Conservation (phyloP, 1,140 invertebrate genomes). For the Penaeus japonicus region DNA sequence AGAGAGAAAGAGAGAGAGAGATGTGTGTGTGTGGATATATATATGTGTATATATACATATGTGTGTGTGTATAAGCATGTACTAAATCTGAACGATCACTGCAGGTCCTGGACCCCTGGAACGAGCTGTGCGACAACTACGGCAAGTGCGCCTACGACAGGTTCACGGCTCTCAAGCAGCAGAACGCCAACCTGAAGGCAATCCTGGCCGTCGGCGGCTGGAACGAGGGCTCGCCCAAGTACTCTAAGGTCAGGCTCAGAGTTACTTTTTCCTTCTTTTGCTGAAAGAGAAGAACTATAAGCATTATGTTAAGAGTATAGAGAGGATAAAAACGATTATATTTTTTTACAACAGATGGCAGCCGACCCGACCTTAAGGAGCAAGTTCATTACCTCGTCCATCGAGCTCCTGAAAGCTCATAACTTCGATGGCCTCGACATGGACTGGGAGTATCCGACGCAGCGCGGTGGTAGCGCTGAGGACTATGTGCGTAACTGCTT, state of each 20-base stretch:
- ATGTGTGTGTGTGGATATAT: no score
- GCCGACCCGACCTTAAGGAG: conserved; percentile 16
- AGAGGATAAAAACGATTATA: no score
- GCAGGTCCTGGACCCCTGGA: conserved; percentile 54
- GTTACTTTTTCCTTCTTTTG: no score
- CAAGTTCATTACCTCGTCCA: conserved; percentile 35
- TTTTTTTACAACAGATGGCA: no score
- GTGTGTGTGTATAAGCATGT: no score
- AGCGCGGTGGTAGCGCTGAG: conserved; percentile 49
- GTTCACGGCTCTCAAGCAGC: conserved; percentile 62
- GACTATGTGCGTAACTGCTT: conserved; percentile 58
- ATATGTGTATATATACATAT: no score
- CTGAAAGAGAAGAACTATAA: no score
- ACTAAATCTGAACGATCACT: no score
- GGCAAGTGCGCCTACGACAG: conserved; percentile 63
- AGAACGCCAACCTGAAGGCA: conserved; percentile 64
- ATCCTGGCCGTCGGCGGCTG: conserved; percentile 64
- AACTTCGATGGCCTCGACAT: conserved; percentile 83
- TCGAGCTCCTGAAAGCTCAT: conserved; percentile 70
- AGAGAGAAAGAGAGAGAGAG: no score
- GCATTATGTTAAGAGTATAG: no score
- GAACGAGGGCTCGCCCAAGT: conserved; percentile 60
- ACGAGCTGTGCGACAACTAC: conserved; percentile 69
- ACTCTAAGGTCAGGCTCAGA: conserved; percentile 49
- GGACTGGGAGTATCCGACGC: conserved; percentile 72